phyloP scores from a whole-genome alignment of 2,797 vertebrate genomes.

The Diplodus puntazzo region DNA sequence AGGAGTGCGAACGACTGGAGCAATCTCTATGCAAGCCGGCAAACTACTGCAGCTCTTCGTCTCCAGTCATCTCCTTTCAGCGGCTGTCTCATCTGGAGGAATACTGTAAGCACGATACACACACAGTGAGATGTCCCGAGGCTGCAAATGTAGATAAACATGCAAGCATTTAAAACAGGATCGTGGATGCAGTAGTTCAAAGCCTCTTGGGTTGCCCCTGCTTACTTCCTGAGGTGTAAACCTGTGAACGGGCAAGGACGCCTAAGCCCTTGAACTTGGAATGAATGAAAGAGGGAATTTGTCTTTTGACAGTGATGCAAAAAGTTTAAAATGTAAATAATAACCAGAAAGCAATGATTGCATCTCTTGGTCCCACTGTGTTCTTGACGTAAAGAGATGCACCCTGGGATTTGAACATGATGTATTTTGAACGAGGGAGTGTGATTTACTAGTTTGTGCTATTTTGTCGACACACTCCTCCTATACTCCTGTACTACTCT shows the following conservation, averaged over 20 bases:
- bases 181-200: slow-evolving; percentile 1
- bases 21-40: slow-evolving; percentile 72
- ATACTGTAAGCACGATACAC: slow-evolving; percentile 12
- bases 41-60: slow-evolving; percentile 46
- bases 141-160: slow-evolving; percentile 39
- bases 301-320: slow-evolving; percentile 70
- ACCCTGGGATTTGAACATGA: slow-evolving; percentile 34
- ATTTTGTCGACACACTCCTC: slow-evolving; percentile 59
- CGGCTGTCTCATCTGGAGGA: background rate
- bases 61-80: slow-evolving; percentile 30
- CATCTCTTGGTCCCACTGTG: slow-evolving; percentile 22
- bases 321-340: slow-evolving; percentile 74
- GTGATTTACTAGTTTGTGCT: slow-evolving; percentile 62
- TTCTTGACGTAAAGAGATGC: slow-evolving; percentile 27
- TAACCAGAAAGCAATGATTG: slow-evolving; percentile 45
- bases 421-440: slow-evolving; percentile 37
- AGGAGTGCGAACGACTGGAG: slow-evolving; percentile 28
- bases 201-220: slow-evolving; percentile 1
- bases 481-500: slow-evolving; percentile 55
- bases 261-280: slow-evolving; percentile 35
- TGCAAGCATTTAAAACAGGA: slow-evolving; percentile 23
- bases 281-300: slow-evolving; percentile 41
- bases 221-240: slow-evolving; percentile 13
- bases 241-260: slow-evolving; percentile 7
- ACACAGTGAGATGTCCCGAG: background rate